Conservation (phyloP, 1,140 invertebrate genomes). For the Drusus annulatus region DNA sequence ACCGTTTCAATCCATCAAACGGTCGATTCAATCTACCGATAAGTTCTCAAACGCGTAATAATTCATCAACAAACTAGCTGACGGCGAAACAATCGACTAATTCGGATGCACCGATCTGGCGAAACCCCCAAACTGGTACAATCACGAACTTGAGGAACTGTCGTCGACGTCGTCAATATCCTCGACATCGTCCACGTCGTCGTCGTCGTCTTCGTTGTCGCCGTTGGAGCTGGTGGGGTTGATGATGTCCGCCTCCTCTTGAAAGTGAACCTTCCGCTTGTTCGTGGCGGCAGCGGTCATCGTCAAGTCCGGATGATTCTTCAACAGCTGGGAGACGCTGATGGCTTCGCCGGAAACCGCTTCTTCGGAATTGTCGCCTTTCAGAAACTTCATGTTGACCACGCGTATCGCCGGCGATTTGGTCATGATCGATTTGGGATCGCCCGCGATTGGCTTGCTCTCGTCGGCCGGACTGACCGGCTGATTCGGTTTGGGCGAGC, state of each 20-base stretch:
- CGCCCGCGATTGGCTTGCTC: not conserved
- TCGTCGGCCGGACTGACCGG: not conserved
- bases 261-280: constrained; percentile 31
- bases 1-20: too few species aligned
- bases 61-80: too few species aligned
- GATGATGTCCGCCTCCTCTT: constrained; percentile 18
- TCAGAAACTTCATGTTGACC: constrained; percentile 32
- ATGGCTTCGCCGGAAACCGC: not conserved
- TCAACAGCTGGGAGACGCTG: constrained; percentile 11
- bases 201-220: not conserved
- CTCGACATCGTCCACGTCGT: too few species aligned
- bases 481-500: not conserved
- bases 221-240: constrained; percentile 19
- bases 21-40: too few species aligned
- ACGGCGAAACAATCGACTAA: too few species aligned
- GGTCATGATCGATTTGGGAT: not conserved
- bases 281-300: constrained; percentile 11
- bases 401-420: constrained; percentile 29
- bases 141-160: constrained; percentile 18
- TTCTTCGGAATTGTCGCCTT: not conserved
- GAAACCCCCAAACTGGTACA: not conserved
- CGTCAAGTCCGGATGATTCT: constrained; percentile 35
- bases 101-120: too few species aligned
- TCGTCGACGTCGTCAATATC: not conserved
- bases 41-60: too few species aligned